Base-by-base conservation (phyloP, 53 echinoderm and acorn worm species). In the Paracentrotus lividus region DNA sequence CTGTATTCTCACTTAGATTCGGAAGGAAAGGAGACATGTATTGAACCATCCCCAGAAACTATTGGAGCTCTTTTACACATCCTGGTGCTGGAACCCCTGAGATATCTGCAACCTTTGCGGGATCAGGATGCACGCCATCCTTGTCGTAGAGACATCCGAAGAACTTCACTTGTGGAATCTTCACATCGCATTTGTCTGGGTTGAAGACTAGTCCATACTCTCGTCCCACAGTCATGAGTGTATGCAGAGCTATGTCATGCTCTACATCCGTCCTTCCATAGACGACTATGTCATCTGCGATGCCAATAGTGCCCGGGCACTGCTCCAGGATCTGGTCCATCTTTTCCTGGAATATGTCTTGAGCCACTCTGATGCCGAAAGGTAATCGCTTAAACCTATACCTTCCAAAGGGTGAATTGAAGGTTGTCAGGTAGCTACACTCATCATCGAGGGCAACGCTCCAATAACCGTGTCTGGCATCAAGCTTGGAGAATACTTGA, bases 401-500 rank as follows among this genome's bases (percentile, higher is more conserved):
- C 8, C 93, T 88, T 42, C 94, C 94, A 33, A 93, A 96, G 32
- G 96, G 96, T n/a, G 93, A 90, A 49, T 95, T 92, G 93, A 94
- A 87, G 24, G 65, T 84, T 15, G 78, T 76, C 36, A 90, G 29
- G 76, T 42, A 49, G 3, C 58, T 76, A 40, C 57, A 77, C 18
- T 88, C 90, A 68, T 96, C 86, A 21, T 93, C 93, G 20, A 94
- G 90, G 20, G 60, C 67, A 38, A 96, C 45, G 15, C 85, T 85
- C 94, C 96, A 96, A 51, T 94, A 94, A 26, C 96, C 96, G 59
- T 96, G 85, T 18, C 85, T 53, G 8, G 93, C 96, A 27, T 94
- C 96, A 4, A 93, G 94, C 42, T 96, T 96, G 52, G 87, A 86
- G 61, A 94, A 94, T 8, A 94, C 93, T 51, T 77, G 75, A 36